A percentile compares a stretch with the other conserved stretches of the same genome.
Conservation (phyloP, 2,113 vertebrate genomes). For the western clawed frog (Xenopus tropicalis) region DNA sequence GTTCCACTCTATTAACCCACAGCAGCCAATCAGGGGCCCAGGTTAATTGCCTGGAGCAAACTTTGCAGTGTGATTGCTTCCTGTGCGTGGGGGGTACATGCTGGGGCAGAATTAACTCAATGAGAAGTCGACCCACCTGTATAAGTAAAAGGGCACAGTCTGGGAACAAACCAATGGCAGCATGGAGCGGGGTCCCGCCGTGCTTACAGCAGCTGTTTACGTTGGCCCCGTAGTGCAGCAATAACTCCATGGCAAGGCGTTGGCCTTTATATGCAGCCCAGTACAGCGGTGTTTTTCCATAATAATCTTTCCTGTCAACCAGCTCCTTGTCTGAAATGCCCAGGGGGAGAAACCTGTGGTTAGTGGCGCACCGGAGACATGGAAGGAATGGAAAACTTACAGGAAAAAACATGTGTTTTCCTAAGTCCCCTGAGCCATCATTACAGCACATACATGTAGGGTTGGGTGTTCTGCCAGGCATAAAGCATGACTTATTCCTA, state of each 20-base stretch:
- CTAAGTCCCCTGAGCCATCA: no score
- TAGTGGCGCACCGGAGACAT: background rate
- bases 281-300: slow-evolving; percentile 54
- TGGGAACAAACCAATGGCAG: slow-evolving; percentile 53
- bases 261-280: slow-evolving; percentile 57
- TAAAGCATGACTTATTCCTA: no score
- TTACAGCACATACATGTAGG: no score
- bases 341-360: background rate
- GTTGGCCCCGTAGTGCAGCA: slow-evolving; percentile 49
- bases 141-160: slow-evolving; percentile 53
- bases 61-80: no score
- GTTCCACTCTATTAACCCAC: no score
- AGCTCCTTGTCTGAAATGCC: slow-evolving; percentile 47
- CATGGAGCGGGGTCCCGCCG: slow-evolving; percentile 51
- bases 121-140: slow-evolving; percentile 40
- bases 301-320: slow-evolving; percentile 54
- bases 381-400: no score
- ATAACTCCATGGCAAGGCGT: slow-evolving; percentile 48
- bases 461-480: no score
- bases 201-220: slow-evolving; percentile 55
- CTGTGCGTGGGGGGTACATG: no score
- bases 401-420: no score
- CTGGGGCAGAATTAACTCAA: no score
- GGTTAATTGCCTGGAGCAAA: no score
- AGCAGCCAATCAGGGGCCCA: no score